Evolutionary conservation across 2,888 invertebrate species (phyloP).

Genomic region (Lydus trimaculatus): DNA sequence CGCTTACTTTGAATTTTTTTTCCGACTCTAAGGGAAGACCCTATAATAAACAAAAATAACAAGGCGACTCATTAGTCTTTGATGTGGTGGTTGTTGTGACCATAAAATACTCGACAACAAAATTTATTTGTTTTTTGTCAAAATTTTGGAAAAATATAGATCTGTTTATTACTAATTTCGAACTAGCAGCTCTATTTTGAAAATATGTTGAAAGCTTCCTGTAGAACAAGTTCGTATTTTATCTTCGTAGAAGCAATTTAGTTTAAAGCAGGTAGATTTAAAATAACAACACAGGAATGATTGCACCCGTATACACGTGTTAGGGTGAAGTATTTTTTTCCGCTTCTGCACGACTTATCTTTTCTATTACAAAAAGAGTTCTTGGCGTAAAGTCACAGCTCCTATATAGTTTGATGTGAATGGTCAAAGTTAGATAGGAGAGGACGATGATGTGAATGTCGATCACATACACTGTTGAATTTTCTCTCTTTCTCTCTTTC

Average conservation of each 20-base stretch:
- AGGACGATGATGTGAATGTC: conserved; percentile 43
- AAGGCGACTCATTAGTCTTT: conserved; percentile 20
- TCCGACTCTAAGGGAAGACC: conserved; percentile 13
- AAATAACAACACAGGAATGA: conserved; percentile 18
- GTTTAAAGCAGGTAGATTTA: conserved; percentile 23
- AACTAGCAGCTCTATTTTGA: not conserved
- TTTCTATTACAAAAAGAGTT: conserved; percentile 46
- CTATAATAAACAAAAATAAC: conserved; percentile 12
- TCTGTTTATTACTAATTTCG: too few species aligned
- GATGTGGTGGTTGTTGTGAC: conserved; percentile 14
- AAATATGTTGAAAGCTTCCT: not conserved
- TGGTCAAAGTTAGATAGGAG: conserved; percentile 50
- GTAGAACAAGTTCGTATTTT: not conserved
- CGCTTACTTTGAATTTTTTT: conserved; percentile 15
- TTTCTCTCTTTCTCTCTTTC: too few species aligned
- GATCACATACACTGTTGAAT: conserved; percentile 34
- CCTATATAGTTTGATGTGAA: conserved; percentile 45
- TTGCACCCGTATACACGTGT: conserved; percentile 20
- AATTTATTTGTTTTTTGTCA: too few species aligned
- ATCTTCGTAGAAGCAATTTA: conserved; percentile 20
- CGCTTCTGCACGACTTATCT: conserved; percentile 40
- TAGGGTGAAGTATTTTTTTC: conserved; percentile 39
- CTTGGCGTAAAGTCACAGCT: conserved; percentile 27
- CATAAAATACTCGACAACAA: not conserved
- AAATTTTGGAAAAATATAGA: too few species aligned